Evolutionary conservation across 1,140 invertebrate species (phyloP).

Genomic region (Grapholita molesta): DNA sequence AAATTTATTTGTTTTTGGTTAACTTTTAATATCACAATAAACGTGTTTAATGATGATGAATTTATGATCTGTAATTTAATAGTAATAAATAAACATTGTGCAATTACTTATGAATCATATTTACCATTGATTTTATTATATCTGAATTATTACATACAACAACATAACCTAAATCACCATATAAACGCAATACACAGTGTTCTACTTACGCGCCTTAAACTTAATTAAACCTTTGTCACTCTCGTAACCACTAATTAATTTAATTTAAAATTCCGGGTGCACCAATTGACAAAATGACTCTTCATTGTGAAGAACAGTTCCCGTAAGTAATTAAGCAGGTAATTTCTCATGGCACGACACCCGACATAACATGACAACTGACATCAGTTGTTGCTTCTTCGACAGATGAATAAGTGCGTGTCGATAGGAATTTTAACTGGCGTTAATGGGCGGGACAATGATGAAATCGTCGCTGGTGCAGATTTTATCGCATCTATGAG

Average conservation of each 20-base stretch:
- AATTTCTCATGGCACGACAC: constrained; percentile 54
- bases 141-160: background rate
- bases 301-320: constrained; percentile 1
- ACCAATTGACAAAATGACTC: constrained; percentile 16
- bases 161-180: background rate
- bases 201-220: background rate
- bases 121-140: too few relatives aligned
- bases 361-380: constrained; percentile 34
- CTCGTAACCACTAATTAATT: constrained; percentile 14
- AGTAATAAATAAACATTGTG: too few relatives aligned
- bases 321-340: constrained; percentile 51
- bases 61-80: background rate
- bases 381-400: constrained; percentile 31
- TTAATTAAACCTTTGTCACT: constrained; percentile 14
- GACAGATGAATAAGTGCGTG: constrained; percentile 72
- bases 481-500: constrained; percentile 71
- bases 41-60: too few relatives aligned
- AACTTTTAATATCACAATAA: too few relatives aligned
- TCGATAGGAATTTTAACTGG: constrained; percentile 72
- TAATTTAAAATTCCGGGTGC: constrained; percentile 17
- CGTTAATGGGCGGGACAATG: constrained; percentile 74
- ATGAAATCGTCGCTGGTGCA: constrained; percentile 59
- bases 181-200: background rate
- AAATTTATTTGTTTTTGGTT: too few relatives aligned
- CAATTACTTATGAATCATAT: too few relatives aligned